These are phyloP conservation scores for Tetrapedia diversipes DNA, from an alignment of 2,888 invertebrate genomes.

Conservation along the genomic window DNA sequence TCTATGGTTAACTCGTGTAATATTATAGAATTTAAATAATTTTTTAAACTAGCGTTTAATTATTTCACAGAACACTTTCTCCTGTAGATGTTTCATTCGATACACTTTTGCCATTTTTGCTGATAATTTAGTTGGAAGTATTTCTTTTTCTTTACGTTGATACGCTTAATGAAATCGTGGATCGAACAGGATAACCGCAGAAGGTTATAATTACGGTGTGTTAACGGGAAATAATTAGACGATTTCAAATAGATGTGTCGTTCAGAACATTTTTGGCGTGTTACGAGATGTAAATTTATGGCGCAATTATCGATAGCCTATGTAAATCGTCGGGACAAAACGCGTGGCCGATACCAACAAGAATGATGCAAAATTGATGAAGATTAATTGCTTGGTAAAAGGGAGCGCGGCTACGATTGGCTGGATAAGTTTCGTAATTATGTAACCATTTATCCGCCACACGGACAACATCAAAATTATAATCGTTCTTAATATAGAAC, in stretches of 20 bases:
- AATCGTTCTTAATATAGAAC: neutral
- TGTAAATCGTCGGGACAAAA: constrained; percentile 51
- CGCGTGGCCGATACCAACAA: constrained; percentile 38
- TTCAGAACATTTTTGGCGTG: constrained; percentile 50
- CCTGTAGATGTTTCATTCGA: neutral
- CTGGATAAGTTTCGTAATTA: constrained; percentile 49
- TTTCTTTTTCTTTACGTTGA: constrained; percentile 10
- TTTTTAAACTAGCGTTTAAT: no score
- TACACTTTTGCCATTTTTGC: neutral
- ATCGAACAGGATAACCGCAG: constrained; percentile 12
- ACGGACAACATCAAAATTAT: constrained; percentile 5
- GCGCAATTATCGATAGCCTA: constrained; percentile 57
- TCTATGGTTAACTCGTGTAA: no score
- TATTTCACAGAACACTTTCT: no score
- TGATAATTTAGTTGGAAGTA: no score
- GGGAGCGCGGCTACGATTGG: constrained; percentile 31
- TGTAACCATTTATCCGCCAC: constrained; percentile 4
- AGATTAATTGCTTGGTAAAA: constrained; percentile 56
- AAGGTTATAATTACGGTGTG: constrained; percentile 18
- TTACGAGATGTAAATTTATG: constrained; percentile 60
- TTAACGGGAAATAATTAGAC: constrained; percentile 45
- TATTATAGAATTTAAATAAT: no score
- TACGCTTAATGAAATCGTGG: constrained; percentile 2
- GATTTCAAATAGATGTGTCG: constrained; percentile 45
- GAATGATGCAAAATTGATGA: constrained; percentile 61